A percentile compares a stretch with the other conserved stretches of the same genome.
Evolutionary conservation across 2,113 vertebrate genomes (phyloP).

Genomic region (Abramis brama): DNA sequence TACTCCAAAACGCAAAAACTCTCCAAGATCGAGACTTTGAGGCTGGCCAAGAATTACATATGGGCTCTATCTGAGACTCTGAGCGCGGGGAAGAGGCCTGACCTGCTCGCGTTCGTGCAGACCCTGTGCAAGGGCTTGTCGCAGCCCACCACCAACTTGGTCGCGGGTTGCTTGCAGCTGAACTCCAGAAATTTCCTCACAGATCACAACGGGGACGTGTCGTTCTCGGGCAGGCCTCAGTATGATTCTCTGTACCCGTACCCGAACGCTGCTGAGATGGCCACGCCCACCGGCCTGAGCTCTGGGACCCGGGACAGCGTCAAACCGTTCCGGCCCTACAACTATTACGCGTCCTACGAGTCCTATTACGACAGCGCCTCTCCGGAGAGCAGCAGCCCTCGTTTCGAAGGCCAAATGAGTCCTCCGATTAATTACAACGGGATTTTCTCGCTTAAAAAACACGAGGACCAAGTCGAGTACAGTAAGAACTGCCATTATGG

Average conservation of each 20-base stretch:
- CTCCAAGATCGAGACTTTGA: constrained; percentile 97
- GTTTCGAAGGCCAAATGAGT: constrained; percentile 93
- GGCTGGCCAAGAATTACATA: constrained; percentile 98
- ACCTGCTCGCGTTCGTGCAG: constrained; percentile 95
- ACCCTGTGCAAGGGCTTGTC: constrained; percentile 99
- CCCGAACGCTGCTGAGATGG: constrained; percentile 87
- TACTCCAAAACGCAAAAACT: constrained; percentile 99
- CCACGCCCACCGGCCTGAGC: constrained; percentile 86
- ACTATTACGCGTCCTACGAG: constrained; percentile 91
- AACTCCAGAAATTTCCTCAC: constrained; percentile 96
- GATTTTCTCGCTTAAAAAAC: constrained; percentile 98
- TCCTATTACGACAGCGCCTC: constrained; percentile 94
- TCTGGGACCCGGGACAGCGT: constrained; percentile 84
- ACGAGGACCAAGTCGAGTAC: constrained; percentile 95
- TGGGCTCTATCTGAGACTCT: constrained; percentile 98
- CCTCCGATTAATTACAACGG: constrained; percentile 98
- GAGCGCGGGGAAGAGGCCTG: constrained; percentile 93
- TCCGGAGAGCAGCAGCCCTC: constrained; percentile 91
- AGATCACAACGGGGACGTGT: constrained; percentile 88
- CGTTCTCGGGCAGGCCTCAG: constrained; percentile 85
- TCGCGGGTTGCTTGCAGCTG: constrained; percentile 98
- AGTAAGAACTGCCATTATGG: constrained; percentile 94
- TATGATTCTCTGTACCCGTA: constrained; percentile 92
- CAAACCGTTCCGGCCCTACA: constrained; percentile 94
- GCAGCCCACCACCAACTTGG: constrained; percentile 98